Percentiles rank a stretch among this genome's conserved stretches.
phyloP scores from a whole-genome alignment of 2,797 vertebrate genomes.

The Silurus aristotelis region DNA sequence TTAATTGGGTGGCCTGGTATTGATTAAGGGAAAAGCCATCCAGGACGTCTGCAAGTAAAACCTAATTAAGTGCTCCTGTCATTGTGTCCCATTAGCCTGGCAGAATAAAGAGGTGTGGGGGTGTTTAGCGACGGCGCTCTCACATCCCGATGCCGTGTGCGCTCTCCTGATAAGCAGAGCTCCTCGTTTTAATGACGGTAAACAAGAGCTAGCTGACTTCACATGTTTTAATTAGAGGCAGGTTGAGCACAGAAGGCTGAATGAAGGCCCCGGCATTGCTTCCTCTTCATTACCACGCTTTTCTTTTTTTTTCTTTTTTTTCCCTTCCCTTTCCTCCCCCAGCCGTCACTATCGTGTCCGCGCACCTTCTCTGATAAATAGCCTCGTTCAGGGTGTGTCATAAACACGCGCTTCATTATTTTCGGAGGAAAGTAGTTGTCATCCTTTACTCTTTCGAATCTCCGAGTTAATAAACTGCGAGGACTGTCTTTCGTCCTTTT shows the following conservation, averaged over 20 bases:
- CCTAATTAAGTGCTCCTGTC: conserved; percentile 36
- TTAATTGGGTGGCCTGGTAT: conserved; percentile 27
- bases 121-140: neutral
- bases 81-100: conserved; percentile 28
- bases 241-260: conserved; percentile 9
- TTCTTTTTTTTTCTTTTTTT: neutral
- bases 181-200: conserved; percentile 23
- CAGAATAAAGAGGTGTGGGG: conserved; percentile 25
- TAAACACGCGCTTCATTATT: neutral
- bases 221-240: conserved; percentile 27
- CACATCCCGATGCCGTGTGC: conserved; percentile 18
- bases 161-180: conserved; percentile 25
- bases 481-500: neutral
- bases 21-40: conserved; percentile 15
- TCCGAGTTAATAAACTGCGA: neutral
- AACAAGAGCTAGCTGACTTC: conserved; percentile 27
- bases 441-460: neutral
- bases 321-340: neutral
- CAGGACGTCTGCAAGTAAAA: conserved; percentile 18
- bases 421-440: neutral
- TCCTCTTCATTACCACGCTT: neutral
- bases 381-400: neutral
- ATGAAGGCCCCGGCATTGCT: neutral
- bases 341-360: neutral
- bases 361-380: neutral